Evolutionary conservation across 2,113 vertebrate genomes (phyloP).

Genomic region (Myxocyprinus asiaticus): DNA sequence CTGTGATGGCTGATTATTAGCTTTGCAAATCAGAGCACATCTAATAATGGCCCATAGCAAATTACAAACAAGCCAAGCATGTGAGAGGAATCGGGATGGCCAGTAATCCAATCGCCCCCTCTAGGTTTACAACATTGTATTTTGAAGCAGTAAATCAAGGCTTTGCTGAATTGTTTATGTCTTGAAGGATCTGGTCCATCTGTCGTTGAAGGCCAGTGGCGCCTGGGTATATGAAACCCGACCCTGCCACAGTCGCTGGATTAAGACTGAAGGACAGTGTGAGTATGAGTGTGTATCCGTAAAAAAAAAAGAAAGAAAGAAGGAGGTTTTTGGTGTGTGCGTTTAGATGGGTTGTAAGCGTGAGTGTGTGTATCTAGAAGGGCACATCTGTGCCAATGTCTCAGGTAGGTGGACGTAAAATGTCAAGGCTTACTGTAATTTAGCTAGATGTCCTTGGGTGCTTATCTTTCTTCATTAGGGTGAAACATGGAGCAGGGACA

Average conservation of each 20-base stretch:
- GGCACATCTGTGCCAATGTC: slow-evolving; percentile 40
- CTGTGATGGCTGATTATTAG: neutral
- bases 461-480: slow-evolving; percentile 51
- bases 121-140: slow-evolving; percentile 45
- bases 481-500: neutral
- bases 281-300: slow-evolving; percentile 24
- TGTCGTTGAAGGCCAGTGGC: slow-evolving; percentile 52
- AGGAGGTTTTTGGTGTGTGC: neutral
- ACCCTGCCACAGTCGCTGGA: slow-evolving; percentile 36
- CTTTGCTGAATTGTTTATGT: slow-evolving; percentile 54
- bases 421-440: slow-evolving; percentile 47
- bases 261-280: slow-evolving; percentile 49
- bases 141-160: slow-evolving; percentile 42
- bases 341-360: slow-evolving; percentile 1
- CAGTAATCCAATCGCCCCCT: slow-evolving; percentile 43
- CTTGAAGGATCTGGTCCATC: slow-evolving; percentile 50
- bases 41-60: neutral
- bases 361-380: slow-evolving; percentile 28
- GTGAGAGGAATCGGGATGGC: slow-evolving; percentile 3
- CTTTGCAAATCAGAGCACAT: slow-evolving; percentile 14
- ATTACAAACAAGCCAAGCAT: neutral
- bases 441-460: slow-evolving; percentile 40
- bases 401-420: slow-evolving; percentile 5
- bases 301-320: neutral
- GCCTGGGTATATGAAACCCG: slow-evolving; percentile 43